Percentiles rank a stretch among this genome's conserved stretches.
phyloP scores from a whole-genome alignment of 1,140 invertebrate genomes.

The Ceratina calcarata region DNA sequence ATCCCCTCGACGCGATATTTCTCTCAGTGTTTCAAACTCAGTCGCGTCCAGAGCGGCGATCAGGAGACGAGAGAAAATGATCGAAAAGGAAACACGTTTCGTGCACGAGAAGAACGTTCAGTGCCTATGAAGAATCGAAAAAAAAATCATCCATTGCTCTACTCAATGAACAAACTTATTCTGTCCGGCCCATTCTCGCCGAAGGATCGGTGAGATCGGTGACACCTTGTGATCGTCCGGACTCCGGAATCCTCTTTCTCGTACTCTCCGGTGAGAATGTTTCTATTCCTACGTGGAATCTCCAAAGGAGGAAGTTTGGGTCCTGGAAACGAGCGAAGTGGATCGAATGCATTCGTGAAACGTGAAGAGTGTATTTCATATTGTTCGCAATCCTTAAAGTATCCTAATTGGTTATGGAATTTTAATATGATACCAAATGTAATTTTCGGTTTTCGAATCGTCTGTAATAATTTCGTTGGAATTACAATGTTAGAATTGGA shows the following conservation, averaged over 20 bases:
- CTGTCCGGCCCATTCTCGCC: neutral
- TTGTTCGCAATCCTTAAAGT: too few relatives aligned
- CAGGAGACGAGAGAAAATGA: neutral
- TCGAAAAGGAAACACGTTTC: neutral
- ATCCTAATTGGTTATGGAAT: too few relatives aligned
- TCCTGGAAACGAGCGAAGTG: neutral
- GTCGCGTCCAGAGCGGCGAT: neutral
- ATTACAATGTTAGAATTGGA: too few relatives aligned
- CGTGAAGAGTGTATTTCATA: too few relatives aligned
- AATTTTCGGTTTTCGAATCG: too few relatives aligned
- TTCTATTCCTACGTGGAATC: neutral
- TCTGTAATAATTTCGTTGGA: too few relatives aligned
- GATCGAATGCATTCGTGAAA: too few relatives aligned
- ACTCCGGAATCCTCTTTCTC: neutral
- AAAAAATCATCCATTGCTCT: slow-evolving; percentile 14
- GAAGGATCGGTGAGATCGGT: neutral
- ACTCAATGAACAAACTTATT: neutral
- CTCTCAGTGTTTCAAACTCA: slow-evolving; percentile 1
- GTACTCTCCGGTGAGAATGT: neutral
- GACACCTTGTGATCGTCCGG: neutral
- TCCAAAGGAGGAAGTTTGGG: too few relatives aligned
- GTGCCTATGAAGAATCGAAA: slow-evolving; percentile 29
- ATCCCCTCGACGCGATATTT: neutral
- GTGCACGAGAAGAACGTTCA: slow-evolving; percentile 33
- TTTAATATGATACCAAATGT: too few relatives aligned